phyloP scores from a whole-genome alignment of 2,797 vertebrate genomes.

The Sebastes hubbsi region DNA sequence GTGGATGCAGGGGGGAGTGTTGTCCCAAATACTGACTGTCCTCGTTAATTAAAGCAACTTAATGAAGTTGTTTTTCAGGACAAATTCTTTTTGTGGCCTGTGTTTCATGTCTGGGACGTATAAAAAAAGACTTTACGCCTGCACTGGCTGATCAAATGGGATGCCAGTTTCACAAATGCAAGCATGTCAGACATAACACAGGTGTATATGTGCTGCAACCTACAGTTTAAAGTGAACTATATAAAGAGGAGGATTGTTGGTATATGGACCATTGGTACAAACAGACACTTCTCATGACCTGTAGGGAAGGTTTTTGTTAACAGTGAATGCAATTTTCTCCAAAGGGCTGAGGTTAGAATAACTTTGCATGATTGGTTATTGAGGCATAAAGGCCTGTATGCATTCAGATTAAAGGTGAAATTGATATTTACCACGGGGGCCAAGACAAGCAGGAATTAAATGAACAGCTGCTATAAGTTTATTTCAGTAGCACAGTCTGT shows the following conservation, averaged over 20 bases:
- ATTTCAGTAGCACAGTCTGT: neutral
- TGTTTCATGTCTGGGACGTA: neutral
- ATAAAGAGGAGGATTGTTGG: neutral
- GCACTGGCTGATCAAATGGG: neutral
- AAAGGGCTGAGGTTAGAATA: neutral
- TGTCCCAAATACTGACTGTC: slow-evolving; percentile 27
- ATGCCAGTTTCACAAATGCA: neutral
- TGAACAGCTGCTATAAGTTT: neutral
- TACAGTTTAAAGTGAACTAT: neutral
- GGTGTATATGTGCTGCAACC: neutral
- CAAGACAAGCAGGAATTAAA: neutral
- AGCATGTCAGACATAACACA: neutral
- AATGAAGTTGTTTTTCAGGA: slow-evolving; percentile 35
- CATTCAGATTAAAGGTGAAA: neutral
- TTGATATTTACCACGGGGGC: neutral
- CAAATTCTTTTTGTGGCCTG: neutral
- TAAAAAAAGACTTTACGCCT: neutral
- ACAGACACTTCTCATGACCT: too few species aligned
- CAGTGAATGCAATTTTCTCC: too few species aligned
- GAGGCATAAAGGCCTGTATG: neutral
- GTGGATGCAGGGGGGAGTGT: neutral
- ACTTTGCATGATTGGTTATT: neutral
- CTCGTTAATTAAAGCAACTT: slow-evolving; percentile 34
- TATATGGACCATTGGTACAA: too few species aligned
- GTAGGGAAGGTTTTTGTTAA: too few species aligned